These are phyloP conservation scores for Harpalus rubripes DNA, from an alignment of 2,888 invertebrate species.

Conservation along the genomic window DNA sequence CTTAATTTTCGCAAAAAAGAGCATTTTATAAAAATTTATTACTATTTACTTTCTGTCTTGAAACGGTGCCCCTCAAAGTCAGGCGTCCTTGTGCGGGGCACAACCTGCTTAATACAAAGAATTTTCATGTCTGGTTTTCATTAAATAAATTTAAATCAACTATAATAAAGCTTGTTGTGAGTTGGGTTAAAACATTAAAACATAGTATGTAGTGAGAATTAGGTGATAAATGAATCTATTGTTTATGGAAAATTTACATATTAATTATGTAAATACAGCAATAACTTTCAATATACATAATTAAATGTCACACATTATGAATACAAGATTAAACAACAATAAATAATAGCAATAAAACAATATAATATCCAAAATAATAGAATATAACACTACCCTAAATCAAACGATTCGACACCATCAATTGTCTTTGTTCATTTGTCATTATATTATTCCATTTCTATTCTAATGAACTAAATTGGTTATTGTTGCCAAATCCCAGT, in stretches of 20 bases:
- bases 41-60: too few species aligned
- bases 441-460: conserved; percentile 64
- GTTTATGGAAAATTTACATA: neutral
- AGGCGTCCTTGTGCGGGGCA: too few species aligned
- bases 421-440: conserved; percentile 58
- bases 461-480: conserved; percentile 62
- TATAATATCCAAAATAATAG: neutral
- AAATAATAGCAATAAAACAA: neutral
- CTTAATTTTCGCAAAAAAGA: too few species aligned
- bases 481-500: conserved; percentile 50
- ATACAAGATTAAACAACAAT: neutral
- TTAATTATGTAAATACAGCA: neutral
- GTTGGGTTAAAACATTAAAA: neutral
- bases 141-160: too few species aligned
- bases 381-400: conserved; percentile 22
- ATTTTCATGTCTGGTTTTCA: too few species aligned
- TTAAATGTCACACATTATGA: neutral
- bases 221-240: neutral
- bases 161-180: neutral
- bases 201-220: neutral
- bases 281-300: neutral
- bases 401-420: conserved; percentile 31
- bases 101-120: too few species aligned
- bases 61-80: too few species aligned
- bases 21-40: too few species aligned